These are phyloP conservation scores for Conger conger DNA, from an alignment of 2,113 vertebrate genomes.

Conservation along the genomic window DNA sequence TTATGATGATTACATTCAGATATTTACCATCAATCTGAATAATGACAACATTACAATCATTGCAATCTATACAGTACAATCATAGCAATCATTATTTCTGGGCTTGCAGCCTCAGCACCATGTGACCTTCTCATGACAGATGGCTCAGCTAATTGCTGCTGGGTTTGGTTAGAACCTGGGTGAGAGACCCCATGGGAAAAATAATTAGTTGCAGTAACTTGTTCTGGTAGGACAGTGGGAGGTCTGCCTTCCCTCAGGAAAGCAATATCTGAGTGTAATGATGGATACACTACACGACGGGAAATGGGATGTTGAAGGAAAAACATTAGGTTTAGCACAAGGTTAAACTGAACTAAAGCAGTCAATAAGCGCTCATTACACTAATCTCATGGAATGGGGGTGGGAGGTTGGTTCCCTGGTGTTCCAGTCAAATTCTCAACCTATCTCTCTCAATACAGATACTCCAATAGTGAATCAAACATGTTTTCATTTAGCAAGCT, in stretches of 20 bases:
- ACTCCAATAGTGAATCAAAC: no score
- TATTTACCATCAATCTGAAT: no score
- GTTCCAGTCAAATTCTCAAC: background rate
- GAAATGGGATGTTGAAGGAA: background rate
- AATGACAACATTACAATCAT: background rate
- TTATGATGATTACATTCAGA: background rate
- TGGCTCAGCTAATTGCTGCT: background rate
- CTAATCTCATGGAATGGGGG: background rate
- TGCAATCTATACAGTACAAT: background rate
- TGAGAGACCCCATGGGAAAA: background rate
- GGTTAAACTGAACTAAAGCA: background rate
- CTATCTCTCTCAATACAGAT: background rate
- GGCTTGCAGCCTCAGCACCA: background rate
- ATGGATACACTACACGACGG: background rate
- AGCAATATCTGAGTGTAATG: background rate
- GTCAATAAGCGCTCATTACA: background rate
- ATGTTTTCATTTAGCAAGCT: background rate
- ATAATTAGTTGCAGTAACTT: background rate
- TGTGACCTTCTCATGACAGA: background rate
- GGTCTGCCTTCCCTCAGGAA: background rate
- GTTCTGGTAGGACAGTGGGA: background rate
- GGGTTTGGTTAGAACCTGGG: background rate
- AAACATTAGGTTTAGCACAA: background rate
- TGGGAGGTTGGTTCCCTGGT: background rate
- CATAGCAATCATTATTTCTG: background rate